Evolutionary conservation across 2,797 vertebrate species (phyloP).

Genomic region (Peromyscus melanophrys): DNA sequence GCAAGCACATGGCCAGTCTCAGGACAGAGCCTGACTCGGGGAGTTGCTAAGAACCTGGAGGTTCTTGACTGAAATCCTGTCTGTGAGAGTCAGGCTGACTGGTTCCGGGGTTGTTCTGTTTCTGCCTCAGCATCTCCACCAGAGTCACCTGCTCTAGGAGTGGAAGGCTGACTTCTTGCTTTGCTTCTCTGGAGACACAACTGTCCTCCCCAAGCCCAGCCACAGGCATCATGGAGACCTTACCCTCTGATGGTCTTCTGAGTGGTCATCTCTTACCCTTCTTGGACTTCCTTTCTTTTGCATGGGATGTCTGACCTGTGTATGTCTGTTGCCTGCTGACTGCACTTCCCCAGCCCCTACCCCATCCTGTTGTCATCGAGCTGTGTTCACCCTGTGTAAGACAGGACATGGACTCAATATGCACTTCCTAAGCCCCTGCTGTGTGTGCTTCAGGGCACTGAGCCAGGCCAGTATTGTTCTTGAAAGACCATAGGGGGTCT

Average conservation of each 20-base stretch:
- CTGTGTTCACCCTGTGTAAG: neutral
- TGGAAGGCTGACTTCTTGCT: neutral
- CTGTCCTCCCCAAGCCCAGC: neutral
- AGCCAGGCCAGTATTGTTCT: neutral
- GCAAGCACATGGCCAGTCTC: neutral
- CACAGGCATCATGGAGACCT: neutral
- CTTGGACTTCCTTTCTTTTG: neutral
- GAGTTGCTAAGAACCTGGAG: neutral
- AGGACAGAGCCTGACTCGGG: neutral
- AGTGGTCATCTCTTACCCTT: neutral
- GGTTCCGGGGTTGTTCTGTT: neutral
- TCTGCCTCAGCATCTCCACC: neutral
- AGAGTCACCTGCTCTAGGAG: neutral
- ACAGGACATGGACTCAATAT: neutral
- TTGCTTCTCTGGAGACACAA: neutral
- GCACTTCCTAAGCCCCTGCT: neutral
- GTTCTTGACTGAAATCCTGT: neutral
- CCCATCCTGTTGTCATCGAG: neutral
- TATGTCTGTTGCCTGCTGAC: neutral
- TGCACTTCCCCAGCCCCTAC: neutral
- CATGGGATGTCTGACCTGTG: neutral
- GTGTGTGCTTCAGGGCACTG: neutral
- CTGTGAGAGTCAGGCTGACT: neutral
- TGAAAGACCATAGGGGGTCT: neutral
- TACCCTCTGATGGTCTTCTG: neutral